Evolutionary conservation across 2,797 vertebrate genomes (phyloP).

Genomic region (Eulemur albifrons): DNA sequence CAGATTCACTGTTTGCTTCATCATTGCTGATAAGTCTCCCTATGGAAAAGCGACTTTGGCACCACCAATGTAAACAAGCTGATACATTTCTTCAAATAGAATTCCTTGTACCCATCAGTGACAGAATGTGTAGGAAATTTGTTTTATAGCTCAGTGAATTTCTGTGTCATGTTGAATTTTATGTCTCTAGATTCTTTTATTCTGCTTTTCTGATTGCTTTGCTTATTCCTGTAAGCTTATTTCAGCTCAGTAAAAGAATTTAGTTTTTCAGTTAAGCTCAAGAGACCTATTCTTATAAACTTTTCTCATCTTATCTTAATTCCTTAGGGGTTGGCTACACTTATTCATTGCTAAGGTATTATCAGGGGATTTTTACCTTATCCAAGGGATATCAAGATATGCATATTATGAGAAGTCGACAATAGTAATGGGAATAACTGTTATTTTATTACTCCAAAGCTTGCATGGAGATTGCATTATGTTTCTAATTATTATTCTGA

Average conservation of each 20-base stretch:
- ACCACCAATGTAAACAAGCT: background rate
- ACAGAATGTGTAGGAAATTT: constrained; percentile 31
- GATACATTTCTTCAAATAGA: constrained; percentile 6
- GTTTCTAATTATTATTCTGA: constrained; percentile 54
- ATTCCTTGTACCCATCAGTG: constrained; percentile 21
- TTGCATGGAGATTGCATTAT: constrained; percentile 51
- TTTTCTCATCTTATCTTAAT: constrained; percentile 65
- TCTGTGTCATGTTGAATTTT: constrained; percentile 67
- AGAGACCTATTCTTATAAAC: constrained; percentile 52
- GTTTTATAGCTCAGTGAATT: constrained; percentile 53
- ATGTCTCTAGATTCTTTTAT: constrained; percentile 50
- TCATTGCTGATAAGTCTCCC: background rate
- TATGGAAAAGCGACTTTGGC: background rate
- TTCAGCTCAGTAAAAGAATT: constrained; percentile 63
- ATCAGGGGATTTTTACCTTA: constrained; percentile 62
- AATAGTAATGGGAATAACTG: constrained; percentile 54
- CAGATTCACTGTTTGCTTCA: background rate
- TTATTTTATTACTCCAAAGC: constrained; percentile 42
- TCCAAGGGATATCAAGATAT: constrained; percentile 47
- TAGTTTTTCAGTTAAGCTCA: constrained; percentile 30
- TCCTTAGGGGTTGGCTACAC: constrained; percentile 36
- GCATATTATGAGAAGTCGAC: constrained; percentile 51
- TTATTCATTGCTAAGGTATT: constrained; percentile 49
- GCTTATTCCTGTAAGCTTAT: constrained; percentile 53
- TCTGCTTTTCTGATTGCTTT: constrained; percentile 51